Evolutionary conservation across 2,797 vertebrate genomes (phyloP), one percentile per base, ranked within the genome.

Genomic region (Aeoliscus strigatus): DNA sequence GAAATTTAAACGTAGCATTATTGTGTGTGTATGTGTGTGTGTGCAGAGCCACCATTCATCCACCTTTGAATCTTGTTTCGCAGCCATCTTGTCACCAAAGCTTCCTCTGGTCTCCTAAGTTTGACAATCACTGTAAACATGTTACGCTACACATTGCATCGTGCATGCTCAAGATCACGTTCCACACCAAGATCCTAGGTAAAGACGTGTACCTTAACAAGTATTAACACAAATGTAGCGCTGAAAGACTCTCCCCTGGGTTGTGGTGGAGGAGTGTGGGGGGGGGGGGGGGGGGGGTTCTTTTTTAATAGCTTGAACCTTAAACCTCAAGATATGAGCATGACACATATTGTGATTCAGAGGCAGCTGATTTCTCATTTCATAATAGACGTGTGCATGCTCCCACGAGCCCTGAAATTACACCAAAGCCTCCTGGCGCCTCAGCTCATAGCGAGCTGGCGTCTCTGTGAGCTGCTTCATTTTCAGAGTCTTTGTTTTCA

Each of bases 111-210:
- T 37, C 51, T 34, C 48, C 63, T 48, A 40, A 72, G 45, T 60
- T 43, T 6, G 39, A 65, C 57, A 73, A 65, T 66, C 59, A 64
- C 75, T 78, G 60, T 75, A 77, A 78, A 58, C 57, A 51, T 49
- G 27, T 15, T 4, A 17, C 30, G 43, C 52, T 23, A 31, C n/a
- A 54, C 34, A 17, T 38, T 60, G 53, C 53, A 65, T 67, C 32
- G 37, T 47, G 64, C 60, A 77, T 71, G 69, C 56, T 65, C 37
- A 23, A 45, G 42, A 42, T 27, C 8, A 60, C 21, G 49, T 47
- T 40, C 46, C 7, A 34, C 56, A 42, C 2, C 14, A 43, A 57
- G 39, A 33, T 31, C 27, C 60, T 45, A 23, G 36, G 36, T 45
- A 41, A 51, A 1, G 12, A 65, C 33, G 41, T 43, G 28, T 46